These are phyloP conservation scores for Onychomys torridus DNA, from an alignment of 2,797 vertebrate species.

Conservation along the genomic window DNA sequence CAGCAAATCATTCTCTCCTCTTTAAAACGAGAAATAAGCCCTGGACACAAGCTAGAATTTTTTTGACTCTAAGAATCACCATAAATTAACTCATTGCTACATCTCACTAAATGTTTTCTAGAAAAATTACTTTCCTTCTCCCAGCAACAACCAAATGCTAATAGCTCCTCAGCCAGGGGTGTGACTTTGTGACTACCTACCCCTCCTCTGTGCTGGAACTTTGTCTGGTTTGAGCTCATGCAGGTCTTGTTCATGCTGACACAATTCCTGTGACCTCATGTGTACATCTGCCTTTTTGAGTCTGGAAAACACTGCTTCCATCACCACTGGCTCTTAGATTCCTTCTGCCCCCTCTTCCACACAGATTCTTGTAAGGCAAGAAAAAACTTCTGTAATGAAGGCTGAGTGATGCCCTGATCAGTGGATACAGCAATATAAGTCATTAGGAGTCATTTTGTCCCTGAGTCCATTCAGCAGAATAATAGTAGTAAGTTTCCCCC, in stretches of 20 bases:
- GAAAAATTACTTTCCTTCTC: not conserved
- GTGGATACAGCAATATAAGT: not conserved
- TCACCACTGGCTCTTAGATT: not conserved
- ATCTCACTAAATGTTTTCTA: not conserved
- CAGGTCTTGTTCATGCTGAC: not conserved
- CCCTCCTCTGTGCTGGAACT: not conserved
- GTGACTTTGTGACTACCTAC: not conserved
- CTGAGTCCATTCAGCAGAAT: not conserved
- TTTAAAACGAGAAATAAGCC: conserved; percentile 4
- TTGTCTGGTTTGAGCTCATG: not conserved
- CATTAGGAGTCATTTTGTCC: not conserved
- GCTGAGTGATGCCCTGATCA: not conserved
- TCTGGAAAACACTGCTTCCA: not conserved
- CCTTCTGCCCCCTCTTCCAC: not conserved
- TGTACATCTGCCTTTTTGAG: not conserved
- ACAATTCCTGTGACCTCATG: not conserved
- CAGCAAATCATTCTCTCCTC: not conserved
- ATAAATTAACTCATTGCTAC: not conserved
- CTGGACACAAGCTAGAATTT: conserved; percentile 14
- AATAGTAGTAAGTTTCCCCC: not conserved
- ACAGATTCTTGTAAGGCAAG: not conserved
- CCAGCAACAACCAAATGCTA: not conserved
- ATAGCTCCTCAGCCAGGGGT: not conserved
- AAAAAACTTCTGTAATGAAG: not conserved
- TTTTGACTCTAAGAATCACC: conserved; percentile 9